Conservation (phyloP, 2,797 vertebrate species). For the Macroramphosus scolopax region DNA sequence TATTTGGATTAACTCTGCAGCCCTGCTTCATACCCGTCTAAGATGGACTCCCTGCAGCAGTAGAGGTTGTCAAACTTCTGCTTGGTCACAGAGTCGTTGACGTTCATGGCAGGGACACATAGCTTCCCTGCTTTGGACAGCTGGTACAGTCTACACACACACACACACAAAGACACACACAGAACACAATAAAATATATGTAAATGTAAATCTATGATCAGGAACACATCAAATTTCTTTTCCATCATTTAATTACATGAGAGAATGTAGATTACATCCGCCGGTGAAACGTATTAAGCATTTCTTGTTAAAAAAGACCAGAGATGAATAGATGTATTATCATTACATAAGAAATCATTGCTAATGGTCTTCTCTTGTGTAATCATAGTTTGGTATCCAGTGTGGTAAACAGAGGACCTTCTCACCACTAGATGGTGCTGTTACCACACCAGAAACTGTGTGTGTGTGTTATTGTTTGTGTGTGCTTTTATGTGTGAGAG, state of each 20-base stretch:
- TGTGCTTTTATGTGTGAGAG: too few relatives aligned
- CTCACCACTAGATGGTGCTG: slow-evolving; percentile 72
- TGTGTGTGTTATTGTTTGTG: neutral
- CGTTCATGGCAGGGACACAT: slow-evolving; percentile 96
- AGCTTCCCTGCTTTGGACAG: slow-evolving; percentile 95
- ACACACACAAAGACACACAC: neutral
- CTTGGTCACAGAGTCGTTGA: slow-evolving; percentile 96
- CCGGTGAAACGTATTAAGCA: too few relatives aligned
- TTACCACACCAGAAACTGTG: slow-evolving; percentile 5
- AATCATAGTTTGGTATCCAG: too few relatives aligned
- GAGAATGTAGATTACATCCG: too few relatives aligned
- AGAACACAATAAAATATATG: too few relatives aligned
- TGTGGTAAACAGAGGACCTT: neutral
- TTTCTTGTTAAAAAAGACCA: too few relatives aligned
- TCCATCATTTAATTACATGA: too few relatives aligned
- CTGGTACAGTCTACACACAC: slow-evolving; percentile 85
- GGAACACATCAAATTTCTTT: too few relatives aligned
- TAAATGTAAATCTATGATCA: neutral
- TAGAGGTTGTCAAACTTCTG: slow-evolving; percentile 98
- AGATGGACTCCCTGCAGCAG: slow-evolving; percentile 95
- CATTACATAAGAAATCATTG: too few relatives aligned
- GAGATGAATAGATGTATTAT: neutral
- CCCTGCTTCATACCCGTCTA: slow-evolving; percentile 95
- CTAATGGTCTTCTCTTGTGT: neutral
- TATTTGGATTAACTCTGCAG: too few relatives aligned